phyloP scores from a whole-genome alignment of 2,113 vertebrate genomes.

The Antennarius striatus region DNA sequence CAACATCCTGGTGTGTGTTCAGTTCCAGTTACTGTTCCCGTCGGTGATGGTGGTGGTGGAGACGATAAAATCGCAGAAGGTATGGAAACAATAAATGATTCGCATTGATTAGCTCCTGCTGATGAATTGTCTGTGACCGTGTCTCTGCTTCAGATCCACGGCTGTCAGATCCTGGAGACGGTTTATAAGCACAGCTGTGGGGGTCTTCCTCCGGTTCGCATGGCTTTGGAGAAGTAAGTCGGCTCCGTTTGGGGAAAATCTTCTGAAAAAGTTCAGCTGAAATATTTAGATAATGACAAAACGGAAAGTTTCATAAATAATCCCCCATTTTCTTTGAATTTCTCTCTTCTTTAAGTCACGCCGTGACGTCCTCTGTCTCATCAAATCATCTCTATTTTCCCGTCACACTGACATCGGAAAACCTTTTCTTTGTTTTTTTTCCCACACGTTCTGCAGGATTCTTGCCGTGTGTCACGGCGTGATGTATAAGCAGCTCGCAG shows the following conservation, averaged over 20 bases:
- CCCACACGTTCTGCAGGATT: constrained; percentile 78
- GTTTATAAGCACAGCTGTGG: constrained; percentile 97
- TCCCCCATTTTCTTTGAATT: too few species aligned
- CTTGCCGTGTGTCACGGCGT: constrained; percentile 95
- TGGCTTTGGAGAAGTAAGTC: constrained; percentile 93
- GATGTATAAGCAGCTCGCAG: constrained; percentile 98
- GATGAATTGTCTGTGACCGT: background rate
- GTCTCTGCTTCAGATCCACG: constrained; percentile 87
- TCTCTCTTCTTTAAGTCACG: too few species aligned
- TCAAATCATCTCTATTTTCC: background rate
- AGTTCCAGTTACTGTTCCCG: constrained; percentile 98
- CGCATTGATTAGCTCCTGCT: background rate
- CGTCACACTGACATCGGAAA: background rate
- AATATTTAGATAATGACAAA: too few species aligned
- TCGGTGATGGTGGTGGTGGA: constrained; percentile 97
- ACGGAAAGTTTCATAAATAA: too few species aligned
- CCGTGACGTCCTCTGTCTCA: too few species aligned
- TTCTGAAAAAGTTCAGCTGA: too few species aligned
- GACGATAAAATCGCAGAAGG: constrained; percentile 96
- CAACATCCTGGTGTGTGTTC: constrained; percentile 10
- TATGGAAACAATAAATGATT: constrained; percentile 41
- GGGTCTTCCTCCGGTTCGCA: constrained; percentile 93
- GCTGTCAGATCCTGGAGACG: constrained; percentile 96
- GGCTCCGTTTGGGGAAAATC: too few species aligned
- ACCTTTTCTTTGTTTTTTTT: background rate